Evolutionary conservation across 92 coral and sea anemone genomes (phyloP), one percentile per base, ranked within the genome.

Genomic region (Montipora capitata): DNA sequence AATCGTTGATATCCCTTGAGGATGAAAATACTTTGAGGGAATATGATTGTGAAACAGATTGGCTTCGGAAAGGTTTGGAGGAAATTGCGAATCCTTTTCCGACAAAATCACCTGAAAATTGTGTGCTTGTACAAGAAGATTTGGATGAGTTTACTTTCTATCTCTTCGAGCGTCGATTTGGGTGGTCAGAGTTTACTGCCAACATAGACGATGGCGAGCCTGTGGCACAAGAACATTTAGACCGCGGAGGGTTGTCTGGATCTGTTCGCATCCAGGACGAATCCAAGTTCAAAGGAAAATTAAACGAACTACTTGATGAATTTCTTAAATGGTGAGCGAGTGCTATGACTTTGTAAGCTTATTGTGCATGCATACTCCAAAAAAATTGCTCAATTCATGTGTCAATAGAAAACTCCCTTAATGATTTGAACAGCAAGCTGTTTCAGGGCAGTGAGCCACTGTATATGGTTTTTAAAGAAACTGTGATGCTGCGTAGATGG

Each of bases 141-240:
- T 86, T 97, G 3, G 91, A 96, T 63, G 85, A 80, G 51, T 97
- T 97, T 42, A 97, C 99, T 14, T 96, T 96, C 63, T 97, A 97
- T 86, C 88, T 96, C 45, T 96, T 96, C 86, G 99, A 97, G 74
- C 93, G 99, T 27, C 94, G 99, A 40, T 97, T 92, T 74, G 99
- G 99, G 15, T 93, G 99, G 96, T 96, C 99, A 4, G 99, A 97
- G 58, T 89, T 82, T 81, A 96, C 88, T 85, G 81, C 88, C 15
- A 90, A 87, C 72, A 64, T 92, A 45, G 94, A 90, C 18, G 96
- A 89, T 15, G 88, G 87, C 15, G 16, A 68, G 68, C 16, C 85
- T 51, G 87, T 40, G 62, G 43, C 62, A 40, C 95, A 93, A 62
- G 90, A 87, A 38, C 69, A 85, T 20, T 94, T 83, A 65, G 92